Percentiles rank a stretch among this genome's conserved stretches.
Conservation (phyloP, 2,888 invertebrate genomes). For the Unio delphinus region DNA sequence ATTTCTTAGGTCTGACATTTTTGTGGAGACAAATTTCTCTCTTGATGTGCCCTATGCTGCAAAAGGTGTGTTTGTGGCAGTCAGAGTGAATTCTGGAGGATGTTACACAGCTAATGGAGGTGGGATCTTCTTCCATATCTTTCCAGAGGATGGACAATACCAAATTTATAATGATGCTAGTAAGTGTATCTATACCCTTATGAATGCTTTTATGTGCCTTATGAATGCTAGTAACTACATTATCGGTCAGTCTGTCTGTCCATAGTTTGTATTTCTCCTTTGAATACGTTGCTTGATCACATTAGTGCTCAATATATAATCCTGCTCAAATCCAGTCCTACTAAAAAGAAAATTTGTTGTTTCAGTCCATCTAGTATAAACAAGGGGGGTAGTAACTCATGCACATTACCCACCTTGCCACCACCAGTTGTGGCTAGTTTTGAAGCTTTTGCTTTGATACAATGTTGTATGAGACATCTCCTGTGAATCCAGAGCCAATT, state of each 20-base stretch:
- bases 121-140: constrained; percentile 65
- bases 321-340: too few species aligned
- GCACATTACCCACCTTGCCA: too few species aligned
- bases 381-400: too few species aligned
- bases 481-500: too few species aligned
- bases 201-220: background rate
- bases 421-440: too few species aligned
- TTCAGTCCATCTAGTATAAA: too few species aligned
- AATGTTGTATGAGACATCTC: too few species aligned
- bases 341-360: too few species aligned
- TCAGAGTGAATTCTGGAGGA: constrained; percentile 63
- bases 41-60: constrained; percentile 56
- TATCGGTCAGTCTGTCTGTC: background rate
- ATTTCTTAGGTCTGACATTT: constrained; percentile 58
- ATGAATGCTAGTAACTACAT: background rate
- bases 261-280: too few species aligned
- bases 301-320: too few species aligned
- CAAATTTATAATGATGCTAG: constrained; percentile 57
- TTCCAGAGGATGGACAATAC: constrained; percentile 42
- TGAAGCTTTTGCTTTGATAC: too few species aligned
- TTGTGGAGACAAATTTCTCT: constrained; percentile 49
- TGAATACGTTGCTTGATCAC: too few species aligned
- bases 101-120: constrained; percentile 58
- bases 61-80: constrained; percentile 63
- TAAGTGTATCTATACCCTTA: constrained; percentile 30